Percentiles rank a stretch among this genome's conserved stretches.
phyloP scores from a whole-genome alignment of 2,888 invertebrate species.

The Apantesis nais region DNA sequence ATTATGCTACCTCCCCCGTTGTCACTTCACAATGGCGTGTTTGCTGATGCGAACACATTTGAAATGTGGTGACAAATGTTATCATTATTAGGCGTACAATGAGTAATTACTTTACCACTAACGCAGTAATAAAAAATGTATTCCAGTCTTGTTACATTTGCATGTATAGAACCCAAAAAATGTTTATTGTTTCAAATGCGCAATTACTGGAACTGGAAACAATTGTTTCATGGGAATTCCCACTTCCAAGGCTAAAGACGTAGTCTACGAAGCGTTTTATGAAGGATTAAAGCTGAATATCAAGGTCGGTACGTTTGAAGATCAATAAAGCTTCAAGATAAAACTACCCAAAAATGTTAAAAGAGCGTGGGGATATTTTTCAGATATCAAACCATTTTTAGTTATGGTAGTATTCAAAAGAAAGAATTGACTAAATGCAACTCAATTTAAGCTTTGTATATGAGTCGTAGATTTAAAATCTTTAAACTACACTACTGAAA shows the following conservation, averaged over 20 bases:
- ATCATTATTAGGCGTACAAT: slow-evolving; percentile 42
- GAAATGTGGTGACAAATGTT: slow-evolving; percentile 50
- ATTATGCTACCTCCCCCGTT: slow-evolving; percentile 75
- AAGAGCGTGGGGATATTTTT: not conserved
- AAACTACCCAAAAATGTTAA: not conserved
- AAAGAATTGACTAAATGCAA: not conserved
- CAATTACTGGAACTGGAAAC: slow-evolving; percentile 23
- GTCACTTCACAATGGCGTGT: slow-evolving; percentile 69
- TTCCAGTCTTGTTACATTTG: slow-evolving; percentile 21
- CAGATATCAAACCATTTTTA: not conserved
- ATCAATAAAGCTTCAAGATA: slow-evolving; percentile 22
- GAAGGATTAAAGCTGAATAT: slow-evolving; percentile 39
- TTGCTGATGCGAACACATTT: slow-evolving; percentile 60
- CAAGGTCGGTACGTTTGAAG: slow-evolving; percentile 27
- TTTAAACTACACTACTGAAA: slow-evolving; percentile 47
- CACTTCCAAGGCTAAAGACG: slow-evolving; percentile 30
- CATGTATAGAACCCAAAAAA: slow-evolving; percentile 22
- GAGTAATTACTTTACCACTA: slow-evolving; percentile 42
- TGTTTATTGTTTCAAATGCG: slow-evolving; percentile 20
- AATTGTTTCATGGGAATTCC: slow-evolving; percentile 20
- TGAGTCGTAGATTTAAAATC: slow-evolving; percentile 40
- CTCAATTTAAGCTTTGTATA: slow-evolving; percentile 16
- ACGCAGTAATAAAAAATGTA: slow-evolving; percentile 32
- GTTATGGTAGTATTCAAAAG: not conserved
- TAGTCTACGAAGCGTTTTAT: slow-evolving; percentile 37